Evolutionary conservation across 2,113 vertebrate genomes (phyloP).

Genomic region (Arenaria interpres): DNA sequence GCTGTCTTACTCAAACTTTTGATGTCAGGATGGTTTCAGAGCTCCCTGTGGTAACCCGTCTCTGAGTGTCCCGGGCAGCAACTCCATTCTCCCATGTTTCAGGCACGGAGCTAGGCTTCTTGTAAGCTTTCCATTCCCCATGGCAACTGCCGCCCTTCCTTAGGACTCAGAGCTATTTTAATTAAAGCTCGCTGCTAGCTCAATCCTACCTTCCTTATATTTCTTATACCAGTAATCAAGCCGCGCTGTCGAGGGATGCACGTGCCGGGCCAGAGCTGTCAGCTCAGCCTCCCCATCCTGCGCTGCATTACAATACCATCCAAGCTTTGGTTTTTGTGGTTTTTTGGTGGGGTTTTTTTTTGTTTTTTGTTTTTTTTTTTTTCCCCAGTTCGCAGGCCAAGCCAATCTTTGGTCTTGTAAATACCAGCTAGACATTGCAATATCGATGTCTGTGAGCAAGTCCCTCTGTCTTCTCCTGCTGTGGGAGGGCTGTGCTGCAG

Average conservation of each 20-base stretch:
- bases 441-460: not conserved
- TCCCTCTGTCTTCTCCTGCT: not conserved
- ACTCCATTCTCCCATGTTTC: not conserved
- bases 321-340: not conserved
- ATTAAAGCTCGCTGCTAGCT: not conserved
- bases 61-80: rapidly evolving
- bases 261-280: rapidly evolving
- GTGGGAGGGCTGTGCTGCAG: not conserved
- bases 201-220: not conserved
- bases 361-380: not conserved
- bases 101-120: not conserved
- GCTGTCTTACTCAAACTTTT: not conserved
- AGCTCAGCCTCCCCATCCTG: not conserved
- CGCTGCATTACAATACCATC: not conserved
- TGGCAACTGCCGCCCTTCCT: not conserved
- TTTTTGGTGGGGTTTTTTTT: no score
- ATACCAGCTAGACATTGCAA: not conserved
- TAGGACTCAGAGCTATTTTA: not conserved
- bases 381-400: not conserved
- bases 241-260: rapidly evolving
- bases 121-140: not conserved
- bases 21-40: not conserved
- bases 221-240: not conserved
- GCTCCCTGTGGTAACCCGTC: not conserved
- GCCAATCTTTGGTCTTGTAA: not conserved